Evolutionary conservation across 2,797 vertebrate species (phyloP).

Genomic region (Ispidina lecontei): DNA sequence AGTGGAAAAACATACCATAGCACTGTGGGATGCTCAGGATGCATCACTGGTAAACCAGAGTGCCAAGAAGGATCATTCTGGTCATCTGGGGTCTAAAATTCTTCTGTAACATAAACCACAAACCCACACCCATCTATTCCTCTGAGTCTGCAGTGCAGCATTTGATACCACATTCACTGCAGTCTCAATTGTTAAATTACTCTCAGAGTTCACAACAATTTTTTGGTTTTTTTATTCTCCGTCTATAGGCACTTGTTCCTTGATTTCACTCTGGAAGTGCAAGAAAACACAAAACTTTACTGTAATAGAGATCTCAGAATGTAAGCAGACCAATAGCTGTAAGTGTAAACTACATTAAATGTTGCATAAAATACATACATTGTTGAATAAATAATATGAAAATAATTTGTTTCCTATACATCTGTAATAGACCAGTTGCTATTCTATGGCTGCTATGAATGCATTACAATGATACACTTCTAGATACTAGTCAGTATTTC

Average conservation of each 20-base stretch:
- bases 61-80: background rate
- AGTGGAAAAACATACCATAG: conserved; percentile 17
- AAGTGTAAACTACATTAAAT: background rate
- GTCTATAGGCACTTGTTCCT: background rate
- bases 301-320: background rate
- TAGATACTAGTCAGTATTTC: background rate
- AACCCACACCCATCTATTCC: conserved; percentile 15
- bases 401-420: background rate
- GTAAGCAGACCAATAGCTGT: background rate
- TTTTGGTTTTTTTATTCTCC: background rate
- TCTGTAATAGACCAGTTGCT: background rate
- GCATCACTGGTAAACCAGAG: conserved; percentile 2
- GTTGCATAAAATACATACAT: background rate
- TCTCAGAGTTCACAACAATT: background rate
- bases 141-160: background rate
- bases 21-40: background rate
- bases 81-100: conserved; percentile 34
- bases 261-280: background rate
- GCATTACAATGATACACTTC: background rate
- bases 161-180: background rate
- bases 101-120: background rate
- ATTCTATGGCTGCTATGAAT: rapidly evolving
- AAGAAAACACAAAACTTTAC: background rate
- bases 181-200: background rate
- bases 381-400: background rate